phyloP scores from a whole-genome alignment of 2,888 invertebrate species.

The Conistra vaccinii region DNA sequence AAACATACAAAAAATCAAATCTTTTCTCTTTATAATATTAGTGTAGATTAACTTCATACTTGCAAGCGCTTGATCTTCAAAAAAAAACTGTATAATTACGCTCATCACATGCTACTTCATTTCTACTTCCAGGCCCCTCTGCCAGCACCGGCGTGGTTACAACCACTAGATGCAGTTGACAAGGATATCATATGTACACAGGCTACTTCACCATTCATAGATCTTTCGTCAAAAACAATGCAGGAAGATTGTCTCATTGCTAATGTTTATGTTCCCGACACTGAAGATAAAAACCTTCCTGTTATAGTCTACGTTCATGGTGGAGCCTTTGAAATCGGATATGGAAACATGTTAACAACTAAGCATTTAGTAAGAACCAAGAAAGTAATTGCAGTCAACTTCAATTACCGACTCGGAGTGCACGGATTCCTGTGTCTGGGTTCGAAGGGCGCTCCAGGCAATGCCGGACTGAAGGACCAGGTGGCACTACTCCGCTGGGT shows the following conservation, averaged over 20 bases:
- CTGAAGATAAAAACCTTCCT: slow-evolving; percentile 69
- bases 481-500: slow-evolving; percentile 75
- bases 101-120: not conserved
- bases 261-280: slow-evolving; percentile 79
- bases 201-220: slow-evolving; percentile 14
- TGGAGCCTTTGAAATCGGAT: slow-evolving; percentile 71
- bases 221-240: slow-evolving; percentile 27
- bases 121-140: slow-evolving; percentile 71
- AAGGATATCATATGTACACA: slow-evolving; percentile 70
- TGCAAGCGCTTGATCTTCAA: not conserved
- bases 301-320: slow-evolving; percentile 73
- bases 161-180: slow-evolving; percentile 68
- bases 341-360: slow-evolving; percentile 50
- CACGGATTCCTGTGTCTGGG: slow-evolving; percentile 73
- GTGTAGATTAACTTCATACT: no score
- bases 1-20: no score
- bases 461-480: slow-evolving; percentile 77
- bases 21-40: no score
- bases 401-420: slow-evolving; percentile 73
- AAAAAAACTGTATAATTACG: not conserved
- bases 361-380: slow-evolving; percentile 62
- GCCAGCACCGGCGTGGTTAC: slow-evolving; percentile 71
- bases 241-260: slow-evolving; percentile 80
- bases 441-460: slow-evolving; percentile 71
- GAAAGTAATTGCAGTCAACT: slow-evolving; percentile 68